Evolutionary conservation across 2,797 vertebrate genomes (phyloP).

Genomic region (Hypotaenidia okinawae): DNA sequence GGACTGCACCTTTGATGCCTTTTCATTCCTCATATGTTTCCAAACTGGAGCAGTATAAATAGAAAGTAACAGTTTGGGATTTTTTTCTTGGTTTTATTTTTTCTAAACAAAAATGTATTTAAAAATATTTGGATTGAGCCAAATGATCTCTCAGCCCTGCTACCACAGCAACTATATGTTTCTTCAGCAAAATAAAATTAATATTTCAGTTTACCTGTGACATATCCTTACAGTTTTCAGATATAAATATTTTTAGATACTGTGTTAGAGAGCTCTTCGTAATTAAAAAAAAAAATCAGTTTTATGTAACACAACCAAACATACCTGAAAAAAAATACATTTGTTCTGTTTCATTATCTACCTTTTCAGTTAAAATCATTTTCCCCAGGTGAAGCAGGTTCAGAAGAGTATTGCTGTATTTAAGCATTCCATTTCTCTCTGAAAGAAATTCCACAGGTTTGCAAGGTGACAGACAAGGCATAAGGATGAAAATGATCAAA

Average conservation of each 20-base stretch:
- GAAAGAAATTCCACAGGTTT: not conserved
- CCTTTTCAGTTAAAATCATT: not conserved
- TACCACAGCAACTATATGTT: not conserved
- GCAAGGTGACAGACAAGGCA: not conserved
- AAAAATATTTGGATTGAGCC: not conserved
- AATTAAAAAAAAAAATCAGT: not conserved
- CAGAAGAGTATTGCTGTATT: not conserved
- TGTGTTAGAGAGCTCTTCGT: not conserved
- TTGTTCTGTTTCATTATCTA: not conserved
- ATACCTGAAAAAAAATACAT: accelerated
- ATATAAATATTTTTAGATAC: not conserved
- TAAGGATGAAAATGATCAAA: not conserved
- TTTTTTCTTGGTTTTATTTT: not conserved
- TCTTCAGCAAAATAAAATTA: not conserved
- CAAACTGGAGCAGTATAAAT: not conserved
- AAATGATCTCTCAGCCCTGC: not conserved
- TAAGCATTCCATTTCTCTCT: not conserved
- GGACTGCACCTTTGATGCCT: not conserved
- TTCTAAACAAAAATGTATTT: not conserved
- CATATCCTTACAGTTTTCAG: not conserved
- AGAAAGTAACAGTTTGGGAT: not conserved
- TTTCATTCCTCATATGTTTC: not conserved
- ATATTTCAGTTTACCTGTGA: not conserved
- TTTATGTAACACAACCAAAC: not conserved
- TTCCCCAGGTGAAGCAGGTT: not conserved